Conservation (phyloP, 2,113 vertebrate species). For the Tautogolabrus adspersus region DNA sequence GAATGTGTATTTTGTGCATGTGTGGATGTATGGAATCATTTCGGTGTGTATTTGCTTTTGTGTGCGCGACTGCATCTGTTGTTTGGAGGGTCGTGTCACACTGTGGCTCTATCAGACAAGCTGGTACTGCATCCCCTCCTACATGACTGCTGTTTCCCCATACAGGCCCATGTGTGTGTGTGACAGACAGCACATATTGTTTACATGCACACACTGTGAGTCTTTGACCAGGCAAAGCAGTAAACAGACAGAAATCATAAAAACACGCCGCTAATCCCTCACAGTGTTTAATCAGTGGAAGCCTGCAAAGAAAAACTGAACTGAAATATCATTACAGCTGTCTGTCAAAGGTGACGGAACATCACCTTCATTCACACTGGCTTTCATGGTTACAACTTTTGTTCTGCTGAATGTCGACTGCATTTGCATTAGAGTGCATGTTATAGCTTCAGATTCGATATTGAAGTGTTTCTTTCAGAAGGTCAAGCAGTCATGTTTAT, state of each 20-base stretch:
- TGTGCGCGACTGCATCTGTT: conserved; percentile 71
- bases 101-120: conserved; percentile 65
- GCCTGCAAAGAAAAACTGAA: conserved; percentile 43
- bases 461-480: background rate
- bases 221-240: conserved; percentile 71
- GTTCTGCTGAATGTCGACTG: conserved; percentile 38
- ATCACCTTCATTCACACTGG: conserved; percentile 33
- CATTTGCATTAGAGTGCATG: background rate
- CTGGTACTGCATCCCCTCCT: conserved; percentile 73
- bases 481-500: background rate
- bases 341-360: conserved; percentile 63
- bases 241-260: conserved; percentile 76
- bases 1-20: conserved; percentile 36
- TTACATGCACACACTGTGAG: conserved; percentile 72
- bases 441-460: too few relatives aligned
- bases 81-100: conserved; percentile 69
- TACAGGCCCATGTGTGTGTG: conserved; percentile 45
- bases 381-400: conserved; percentile 47
- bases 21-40: conserved; percentile 26
- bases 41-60: conserved; percentile 31
- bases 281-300: conserved; percentile 67
- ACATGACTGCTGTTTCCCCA: conserved; percentile 78
- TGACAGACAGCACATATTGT: conserved; percentile 71
- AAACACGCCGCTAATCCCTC: conserved; percentile 69
- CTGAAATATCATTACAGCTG: conserved; percentile 59